phyloP scores from a whole-genome alignment of 2,797 vertebrate genomes.

The Emydoidea blandingii region DNA sequence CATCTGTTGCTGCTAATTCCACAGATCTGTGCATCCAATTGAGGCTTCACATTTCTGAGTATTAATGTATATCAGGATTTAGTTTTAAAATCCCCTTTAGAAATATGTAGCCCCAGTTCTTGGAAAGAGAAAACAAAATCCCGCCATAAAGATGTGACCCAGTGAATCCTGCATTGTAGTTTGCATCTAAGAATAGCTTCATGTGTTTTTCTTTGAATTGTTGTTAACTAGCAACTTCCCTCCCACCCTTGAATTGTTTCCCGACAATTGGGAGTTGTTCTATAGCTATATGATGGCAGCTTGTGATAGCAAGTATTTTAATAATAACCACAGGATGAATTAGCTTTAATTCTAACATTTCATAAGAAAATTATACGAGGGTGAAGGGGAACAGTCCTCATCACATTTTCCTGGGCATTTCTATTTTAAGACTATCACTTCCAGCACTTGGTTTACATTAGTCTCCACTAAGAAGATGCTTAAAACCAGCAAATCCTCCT shows the following conservation, averaged over 20 bases:
- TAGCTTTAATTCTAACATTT: neutral
- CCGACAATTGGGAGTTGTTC: rapidly evolving
- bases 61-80: neutral
- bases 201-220: neutral
- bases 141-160: neutral
- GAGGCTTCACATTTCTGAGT: neutral
- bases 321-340: neutral
- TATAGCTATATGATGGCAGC: neutral
- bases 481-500: conserved; percentile 49
- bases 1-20: neutral
- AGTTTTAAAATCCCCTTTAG: neutral
- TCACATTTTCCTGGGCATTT: neutral
- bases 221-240: neutral
- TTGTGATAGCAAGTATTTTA: neutral
- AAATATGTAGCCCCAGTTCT: neutral
- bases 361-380: neutral
- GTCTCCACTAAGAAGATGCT: conserved; percentile 9
- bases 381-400: neutral
- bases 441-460: neutral
- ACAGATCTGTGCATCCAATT: neutral
- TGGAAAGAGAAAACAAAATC: neutral
- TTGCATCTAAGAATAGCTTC: neutral
- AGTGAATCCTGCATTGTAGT: neutral
- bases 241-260: neutral
- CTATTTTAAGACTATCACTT: neutral